Evolutionary conservation across 2,113 vertebrate genomes (phyloP).

Genomic region (Petroica traversi): DNA sequence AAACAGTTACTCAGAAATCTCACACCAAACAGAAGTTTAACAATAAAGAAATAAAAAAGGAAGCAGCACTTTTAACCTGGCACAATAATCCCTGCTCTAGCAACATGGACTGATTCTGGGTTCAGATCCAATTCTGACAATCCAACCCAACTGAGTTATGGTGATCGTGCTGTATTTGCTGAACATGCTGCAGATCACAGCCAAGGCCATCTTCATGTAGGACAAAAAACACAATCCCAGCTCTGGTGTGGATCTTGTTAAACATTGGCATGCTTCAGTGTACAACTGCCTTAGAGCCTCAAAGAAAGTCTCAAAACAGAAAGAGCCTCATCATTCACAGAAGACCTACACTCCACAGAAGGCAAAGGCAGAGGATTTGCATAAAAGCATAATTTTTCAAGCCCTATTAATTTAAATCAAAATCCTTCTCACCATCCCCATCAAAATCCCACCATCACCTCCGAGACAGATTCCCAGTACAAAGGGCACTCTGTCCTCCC

Average conservation of each 20-base stretch:
- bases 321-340: neutral
- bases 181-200: neutral
- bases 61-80: neutral
- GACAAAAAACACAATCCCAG: neutral
- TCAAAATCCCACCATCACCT: neutral
- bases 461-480: accelerated
- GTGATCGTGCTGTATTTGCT: neutral
- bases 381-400: neutral
- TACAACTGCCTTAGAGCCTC: neutral
- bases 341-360: neutral
- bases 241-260: neutral
- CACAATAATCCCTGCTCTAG: neutral
- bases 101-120: neutral
- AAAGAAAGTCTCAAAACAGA: neutral
- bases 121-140: neutral
- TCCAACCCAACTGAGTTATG: neutral
- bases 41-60: neutral
- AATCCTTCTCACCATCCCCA: too few relatives aligned
- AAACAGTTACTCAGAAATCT: neutral
- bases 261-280: neutral
- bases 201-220: neutral
- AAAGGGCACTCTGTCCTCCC: neutral
- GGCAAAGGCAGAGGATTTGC: neutral
- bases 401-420: neutral
- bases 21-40: neutral